Evolutionary conservation across 2,888 invertebrate genomes (phyloP).

Genomic region (Scaptomyza caliginosa): DNA sequence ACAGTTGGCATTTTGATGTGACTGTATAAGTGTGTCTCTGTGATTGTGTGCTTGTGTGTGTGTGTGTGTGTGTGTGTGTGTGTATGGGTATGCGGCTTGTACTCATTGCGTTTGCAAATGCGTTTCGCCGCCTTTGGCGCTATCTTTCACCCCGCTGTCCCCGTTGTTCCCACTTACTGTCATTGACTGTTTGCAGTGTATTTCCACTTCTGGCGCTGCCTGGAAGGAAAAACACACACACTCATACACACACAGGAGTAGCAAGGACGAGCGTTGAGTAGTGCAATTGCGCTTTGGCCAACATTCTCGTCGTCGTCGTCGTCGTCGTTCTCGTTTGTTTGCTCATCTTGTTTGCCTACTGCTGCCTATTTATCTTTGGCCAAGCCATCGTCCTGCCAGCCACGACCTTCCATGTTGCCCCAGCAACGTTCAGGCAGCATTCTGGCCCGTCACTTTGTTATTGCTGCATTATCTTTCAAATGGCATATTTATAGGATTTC

Average conservation of each 20-base stretch:
- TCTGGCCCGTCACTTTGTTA: constrained; percentile 63
- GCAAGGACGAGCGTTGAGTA: constrained; percentile 8
- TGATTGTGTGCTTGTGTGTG: constrained; percentile 14
- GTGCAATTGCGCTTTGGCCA: constrained; percentile 37
- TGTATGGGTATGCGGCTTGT: constrained; percentile 9
- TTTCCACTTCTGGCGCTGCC: constrained; percentile 17
- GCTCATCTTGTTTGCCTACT: constrained; percentile 75
- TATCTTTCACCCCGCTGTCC: background rate
- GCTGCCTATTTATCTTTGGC: constrained; percentile 76
- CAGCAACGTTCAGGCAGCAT: constrained; percentile 26
- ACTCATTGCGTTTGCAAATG: constrained; percentile 71
- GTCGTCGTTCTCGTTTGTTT: constrained; percentile 42
- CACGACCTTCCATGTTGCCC: background rate
- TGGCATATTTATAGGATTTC: constrained; percentile 81
- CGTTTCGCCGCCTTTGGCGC: constrained; percentile 66
- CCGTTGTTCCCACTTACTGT: background rate
- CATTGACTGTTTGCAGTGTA: constrained; percentile 40
- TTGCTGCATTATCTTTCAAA: constrained; percentile 80
- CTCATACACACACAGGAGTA: background rate
- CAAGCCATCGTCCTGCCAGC: constrained; percentile 19
- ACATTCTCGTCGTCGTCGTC: constrained; percentile 8
- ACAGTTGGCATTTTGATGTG: constrained; percentile 73
- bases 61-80: constrained; percentile 14
- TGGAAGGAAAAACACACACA: background rate
- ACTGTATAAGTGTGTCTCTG: constrained; percentile 16